These are phyloP conservation scores for Limnothrissa miodon DNA, from an alignment of 2,113 vertebrate genomes.

Conservation along the genomic window DNA sequence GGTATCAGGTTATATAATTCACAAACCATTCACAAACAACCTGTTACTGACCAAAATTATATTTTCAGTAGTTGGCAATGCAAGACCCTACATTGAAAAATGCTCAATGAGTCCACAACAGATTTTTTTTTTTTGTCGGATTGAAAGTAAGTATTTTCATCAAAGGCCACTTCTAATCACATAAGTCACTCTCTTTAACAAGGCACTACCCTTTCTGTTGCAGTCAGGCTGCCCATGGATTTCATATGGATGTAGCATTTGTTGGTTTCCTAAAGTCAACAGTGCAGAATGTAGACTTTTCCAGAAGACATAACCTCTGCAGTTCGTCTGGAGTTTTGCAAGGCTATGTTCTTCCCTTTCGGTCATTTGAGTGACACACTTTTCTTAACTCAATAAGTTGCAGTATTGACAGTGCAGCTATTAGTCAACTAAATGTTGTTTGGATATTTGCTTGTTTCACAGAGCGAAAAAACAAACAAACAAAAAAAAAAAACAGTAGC, in stretches of 20 bases:
- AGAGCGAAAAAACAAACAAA: no score
- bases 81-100: conserved; percentile 34
- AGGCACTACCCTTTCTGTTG: conserved; percentile 58
- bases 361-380: not conserved
- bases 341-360: conserved; percentile 8
- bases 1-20: conserved; percentile 18
- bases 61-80: conserved; percentile 20
- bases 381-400: not conserved
- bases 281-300: conserved; percentile 15
- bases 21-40: conserved; percentile 20
- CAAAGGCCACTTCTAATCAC: conserved; percentile 56
- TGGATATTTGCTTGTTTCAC: not conserved
- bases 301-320: conserved; percentile 5
- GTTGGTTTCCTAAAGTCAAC: conserved; percentile 19
- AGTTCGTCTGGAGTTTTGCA: conserved; percentile 44
- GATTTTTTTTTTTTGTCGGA: conserved; percentile 30
- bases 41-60: conserved; percentile 21
- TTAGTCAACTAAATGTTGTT: not conserved
- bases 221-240: conserved; percentile 38
- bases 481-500: no score
- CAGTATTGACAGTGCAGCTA: not conserved
- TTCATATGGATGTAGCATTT: conserved; percentile 24
- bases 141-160: conserved; percentile 41
- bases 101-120: conserved; percentile 38
- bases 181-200: conserved; percentile 46